phyloP scores from a whole-genome alignment of 2,797 vertebrate genomes.

The Vespertilio murinus region DNA sequence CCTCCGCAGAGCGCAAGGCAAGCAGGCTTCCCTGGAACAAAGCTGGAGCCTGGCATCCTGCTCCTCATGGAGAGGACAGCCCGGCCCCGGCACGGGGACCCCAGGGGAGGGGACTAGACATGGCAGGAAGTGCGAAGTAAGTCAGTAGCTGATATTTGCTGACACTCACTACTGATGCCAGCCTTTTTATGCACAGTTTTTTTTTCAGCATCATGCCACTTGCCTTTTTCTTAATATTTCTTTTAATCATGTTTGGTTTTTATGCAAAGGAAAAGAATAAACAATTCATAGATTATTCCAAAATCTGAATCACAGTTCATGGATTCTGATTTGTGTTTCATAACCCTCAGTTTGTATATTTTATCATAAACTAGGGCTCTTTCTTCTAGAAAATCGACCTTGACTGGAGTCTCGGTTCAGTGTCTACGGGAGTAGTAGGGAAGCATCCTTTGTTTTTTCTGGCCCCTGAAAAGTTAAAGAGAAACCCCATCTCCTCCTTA shows the following conservation, averaged over 20 bases:
- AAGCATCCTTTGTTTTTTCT: neutral
- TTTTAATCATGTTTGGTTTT: slow-evolving; percentile 7
- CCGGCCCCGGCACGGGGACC: rapidly evolving
- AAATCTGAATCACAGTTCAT: slow-evolving; percentile 36
- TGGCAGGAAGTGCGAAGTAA: neutral
- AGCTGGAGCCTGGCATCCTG: neutral
- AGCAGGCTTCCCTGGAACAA: neutral
- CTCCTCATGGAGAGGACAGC: neutral
- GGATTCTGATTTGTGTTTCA: slow-evolving; percentile 48
- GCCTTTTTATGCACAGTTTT: neutral
- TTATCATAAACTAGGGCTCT: neutral
- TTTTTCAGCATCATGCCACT: neutral
- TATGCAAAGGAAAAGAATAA: neutral
- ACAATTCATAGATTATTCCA: neutral
- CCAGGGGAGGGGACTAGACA: neutral
- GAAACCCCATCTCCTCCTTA: slow-evolving; percentile 36
- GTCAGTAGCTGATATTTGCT: neutral
- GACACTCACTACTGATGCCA: neutral
- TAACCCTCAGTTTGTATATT: slow-evolving; percentile 25
- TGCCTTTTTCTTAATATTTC: neutral
- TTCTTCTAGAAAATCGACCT: neutral
- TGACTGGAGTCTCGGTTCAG: neutral
- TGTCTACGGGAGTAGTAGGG: neutral
- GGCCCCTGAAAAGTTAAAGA: slow-evolving; percentile 52
- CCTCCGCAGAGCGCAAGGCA: neutral